Percentiles rank a stretch among this genome's conserved stretches.
Evolutionary conservation across 1,140 invertebrate species (phyloP).

Genomic region (Anthonomus grandis): DNA sequence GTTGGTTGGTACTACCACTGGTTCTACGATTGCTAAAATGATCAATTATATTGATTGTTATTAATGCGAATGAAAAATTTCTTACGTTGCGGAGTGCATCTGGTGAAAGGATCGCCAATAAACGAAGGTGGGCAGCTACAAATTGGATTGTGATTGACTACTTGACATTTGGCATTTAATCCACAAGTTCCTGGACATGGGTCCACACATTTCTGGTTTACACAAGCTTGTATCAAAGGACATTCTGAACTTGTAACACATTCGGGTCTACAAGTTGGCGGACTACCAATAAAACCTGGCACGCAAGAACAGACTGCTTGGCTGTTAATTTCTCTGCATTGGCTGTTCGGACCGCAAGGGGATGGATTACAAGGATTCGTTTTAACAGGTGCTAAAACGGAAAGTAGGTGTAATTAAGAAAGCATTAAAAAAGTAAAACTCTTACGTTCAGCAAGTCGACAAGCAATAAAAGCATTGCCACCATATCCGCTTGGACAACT

Average conservation of each 20-base stretch:
- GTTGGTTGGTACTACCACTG: conserved; percentile 53
- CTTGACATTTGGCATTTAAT: conserved; percentile 58
- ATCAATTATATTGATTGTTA: conserved; percentile 4
- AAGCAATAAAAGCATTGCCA: conserved; percentile 64
- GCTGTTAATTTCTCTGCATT: conserved; percentile 58
- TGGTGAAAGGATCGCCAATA: conserved; percentile 60
- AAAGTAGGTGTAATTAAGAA: background rate
- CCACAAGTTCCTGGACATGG: conserved; percentile 64
- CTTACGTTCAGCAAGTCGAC: conserved; percentile 55
- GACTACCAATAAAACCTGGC: conserved; percentile 52
- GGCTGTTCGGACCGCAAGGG: conserved; percentile 61
- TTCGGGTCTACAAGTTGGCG: conserved; percentile 55
- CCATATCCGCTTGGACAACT: conserved; percentile 60
- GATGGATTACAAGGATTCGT: conserved; percentile 43
- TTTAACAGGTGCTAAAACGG: conserved; percentile 52
- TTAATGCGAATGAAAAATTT: background rate
- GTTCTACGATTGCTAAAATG: conserved; percentile 46
- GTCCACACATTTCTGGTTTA: conserved; percentile 60
- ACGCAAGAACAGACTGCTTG: conserved; percentile 54
- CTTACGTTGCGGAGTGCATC: conserved; percentile 54
- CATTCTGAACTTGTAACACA: conserved; percentile 65
- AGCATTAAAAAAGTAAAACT: background rate
- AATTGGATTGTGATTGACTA: conserved; percentile 58
- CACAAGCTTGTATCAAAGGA: conserved; percentile 58
- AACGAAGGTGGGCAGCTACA: conserved; percentile 49